Percentiles rank a stretch among this genome's conserved stretches.
Evolutionary conservation across 2,113 vertebrate genomes (phyloP).

Genomic region (Catharus bicknelli): DNA sequence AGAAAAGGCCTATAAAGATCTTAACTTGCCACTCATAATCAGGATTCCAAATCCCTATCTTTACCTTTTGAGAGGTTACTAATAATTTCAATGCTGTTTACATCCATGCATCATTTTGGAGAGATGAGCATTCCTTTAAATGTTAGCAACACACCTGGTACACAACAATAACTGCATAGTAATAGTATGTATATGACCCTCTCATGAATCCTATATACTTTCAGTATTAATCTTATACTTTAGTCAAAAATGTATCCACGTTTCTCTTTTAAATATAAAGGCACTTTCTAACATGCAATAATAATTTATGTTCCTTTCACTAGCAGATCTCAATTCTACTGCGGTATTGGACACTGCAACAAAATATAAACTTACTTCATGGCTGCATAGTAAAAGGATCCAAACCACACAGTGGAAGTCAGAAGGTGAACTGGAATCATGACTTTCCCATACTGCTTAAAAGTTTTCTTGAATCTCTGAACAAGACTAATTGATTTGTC

Average conservation of each 20-base stretch:
- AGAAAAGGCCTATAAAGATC: background rate
- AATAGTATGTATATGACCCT: accelerated
- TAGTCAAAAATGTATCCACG: background rate
- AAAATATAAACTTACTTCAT: constrained; percentile 87
- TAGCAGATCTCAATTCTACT: background rate
- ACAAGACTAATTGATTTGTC: constrained; percentile 89
- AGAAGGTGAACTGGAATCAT: constrained; percentile 93
- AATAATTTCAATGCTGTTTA: background rate
- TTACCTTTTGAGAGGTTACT: background rate
- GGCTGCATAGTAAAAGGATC: constrained; percentile 94
- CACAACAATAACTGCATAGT: background rate
- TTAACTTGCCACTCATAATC: background rate
- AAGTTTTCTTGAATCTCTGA: constrained; percentile 94
- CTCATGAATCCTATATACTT: background rate
- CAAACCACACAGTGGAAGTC: constrained; percentile 93
- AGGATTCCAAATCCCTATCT: background rate
- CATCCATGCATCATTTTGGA: background rate
- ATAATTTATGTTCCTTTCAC: background rate
- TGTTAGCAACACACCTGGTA: background rate
- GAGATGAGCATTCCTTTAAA: background rate
- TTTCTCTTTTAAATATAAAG: background rate
- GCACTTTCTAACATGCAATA: background rate
- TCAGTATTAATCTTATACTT: background rate
- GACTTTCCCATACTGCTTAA: constrained; percentile 97
- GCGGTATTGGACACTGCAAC: background rate